Evolutionary conservation across 2,113 vertebrate genomes (phyloP).

Genomic region (Uria aalge): DNA sequence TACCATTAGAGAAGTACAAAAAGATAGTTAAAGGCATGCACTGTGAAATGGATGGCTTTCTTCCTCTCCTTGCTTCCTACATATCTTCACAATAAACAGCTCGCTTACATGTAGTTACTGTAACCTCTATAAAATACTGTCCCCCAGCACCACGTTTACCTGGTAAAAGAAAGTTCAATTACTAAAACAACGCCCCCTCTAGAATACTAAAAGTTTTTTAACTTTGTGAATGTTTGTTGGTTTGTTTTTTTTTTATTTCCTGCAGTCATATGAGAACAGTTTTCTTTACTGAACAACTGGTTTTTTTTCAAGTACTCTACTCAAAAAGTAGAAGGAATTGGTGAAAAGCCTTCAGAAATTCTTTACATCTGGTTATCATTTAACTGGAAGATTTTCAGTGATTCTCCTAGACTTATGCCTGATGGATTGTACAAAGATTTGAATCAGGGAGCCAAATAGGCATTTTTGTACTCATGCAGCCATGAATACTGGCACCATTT

Average conservation of each 20-base stretch:
- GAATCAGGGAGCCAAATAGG: background rate
- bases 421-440: background rate
- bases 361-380: background rate
- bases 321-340: background rate
- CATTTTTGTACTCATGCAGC: background rate
- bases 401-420: background rate
- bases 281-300: background rate
- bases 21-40: background rate
- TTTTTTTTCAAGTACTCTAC: background rate
- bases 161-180: background rate
- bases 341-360: background rate
- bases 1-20: background rate
- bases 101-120: background rate
- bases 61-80: background rate
- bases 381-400: background rate
- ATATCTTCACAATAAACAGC: background rate
- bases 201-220: background rate
- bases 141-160: background rate
- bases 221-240: background rate
- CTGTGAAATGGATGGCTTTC: background rate
- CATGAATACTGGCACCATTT: background rate
- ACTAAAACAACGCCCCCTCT: background rate
- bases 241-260: background rate
- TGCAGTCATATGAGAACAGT: background rate
- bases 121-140: background rate